These are phyloP conservation scores for Chloebia gouldiae DNA, from an alignment of 2,113 vertebrate species.

Conservation along the genomic window DNA sequence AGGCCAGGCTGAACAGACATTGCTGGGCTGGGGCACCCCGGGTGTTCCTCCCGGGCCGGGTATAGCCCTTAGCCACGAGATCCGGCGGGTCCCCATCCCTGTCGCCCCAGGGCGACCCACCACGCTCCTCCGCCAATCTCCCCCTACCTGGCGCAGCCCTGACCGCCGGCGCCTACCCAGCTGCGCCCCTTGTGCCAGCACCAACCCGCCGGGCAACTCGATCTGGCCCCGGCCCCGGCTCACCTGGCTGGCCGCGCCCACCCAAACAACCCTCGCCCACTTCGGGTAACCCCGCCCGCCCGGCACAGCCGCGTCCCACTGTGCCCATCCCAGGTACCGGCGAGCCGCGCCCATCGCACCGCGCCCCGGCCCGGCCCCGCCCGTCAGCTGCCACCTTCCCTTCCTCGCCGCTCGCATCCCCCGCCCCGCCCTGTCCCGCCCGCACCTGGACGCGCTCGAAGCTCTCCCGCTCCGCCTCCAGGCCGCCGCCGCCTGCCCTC, in stretches of 20 bases:
- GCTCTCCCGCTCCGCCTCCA: conserved; percentile 84
- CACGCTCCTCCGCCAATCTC: accelerated
- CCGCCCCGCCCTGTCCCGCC: background rate
- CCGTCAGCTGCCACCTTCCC: background rate
- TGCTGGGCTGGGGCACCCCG: no score
- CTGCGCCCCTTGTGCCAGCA: background rate
- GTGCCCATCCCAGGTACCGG: no score
- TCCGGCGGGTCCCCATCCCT: accelerated
- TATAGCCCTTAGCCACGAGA: no score
- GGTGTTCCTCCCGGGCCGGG: background rate
- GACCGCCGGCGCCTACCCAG: background rate
- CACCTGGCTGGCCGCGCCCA: background rate
- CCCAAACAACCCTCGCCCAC: background rate
- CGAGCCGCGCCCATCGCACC: background rate
- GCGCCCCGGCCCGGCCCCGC: background rate
- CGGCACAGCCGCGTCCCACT: no score
- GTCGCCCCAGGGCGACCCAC: accelerated
- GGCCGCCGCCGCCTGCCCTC: conserved; percentile 81
- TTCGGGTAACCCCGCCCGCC: background rate
- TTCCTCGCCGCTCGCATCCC: background rate
- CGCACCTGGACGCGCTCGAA: conserved; percentile 87
- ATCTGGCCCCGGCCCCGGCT: no score
- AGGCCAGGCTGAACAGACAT: background rate
- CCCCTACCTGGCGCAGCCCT: background rate
- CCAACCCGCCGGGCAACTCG: accelerated